Evolutionary conservation across 2,888 invertebrate genomes (phyloP).

Genomic region (Corbicula japonica): DNA sequence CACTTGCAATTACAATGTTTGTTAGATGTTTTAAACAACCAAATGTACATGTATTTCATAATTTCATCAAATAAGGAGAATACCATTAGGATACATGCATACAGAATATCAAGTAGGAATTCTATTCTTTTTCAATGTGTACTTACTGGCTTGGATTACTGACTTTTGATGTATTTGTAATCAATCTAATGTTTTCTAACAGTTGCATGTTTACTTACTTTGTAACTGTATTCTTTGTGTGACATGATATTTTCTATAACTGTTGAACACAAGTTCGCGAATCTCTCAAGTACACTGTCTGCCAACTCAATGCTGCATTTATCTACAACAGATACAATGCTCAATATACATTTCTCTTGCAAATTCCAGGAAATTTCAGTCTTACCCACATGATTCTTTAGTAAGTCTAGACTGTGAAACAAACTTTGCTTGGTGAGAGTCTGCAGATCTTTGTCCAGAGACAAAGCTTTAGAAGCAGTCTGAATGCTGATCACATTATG

Average conservation of each 20-base stretch:
- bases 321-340: conserved; percentile 23
- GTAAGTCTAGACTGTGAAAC: conserved; percentile 43
- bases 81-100: no score
- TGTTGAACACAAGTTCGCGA: background rate
- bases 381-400: conserved; percentile 37
- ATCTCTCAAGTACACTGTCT: background rate
- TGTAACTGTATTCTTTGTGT: background rate
- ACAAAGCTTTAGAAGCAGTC: conserved; percentile 13
- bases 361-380: conserved; percentile 36
- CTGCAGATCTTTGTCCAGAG: background rate
- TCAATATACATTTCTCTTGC: conserved; percentile 42
- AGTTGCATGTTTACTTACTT: no score
- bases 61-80: no score
- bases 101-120: no score
- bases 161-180: no score
- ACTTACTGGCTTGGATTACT: no score
- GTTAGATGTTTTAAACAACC: no score
- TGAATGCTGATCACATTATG: conserved; percentile 53
- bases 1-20: no score
- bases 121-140: no score
- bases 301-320: background rate
- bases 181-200: no score
- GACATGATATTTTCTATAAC: conserved; percentile 12
- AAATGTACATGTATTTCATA: no score
- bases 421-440: conserved; percentile 42